These are phyloP conservation scores for Chondrosia reniformis DNA, from an alignment of 37 sponge, comb jelly and placozoan species.

Conservation along the genomic window DNA sequence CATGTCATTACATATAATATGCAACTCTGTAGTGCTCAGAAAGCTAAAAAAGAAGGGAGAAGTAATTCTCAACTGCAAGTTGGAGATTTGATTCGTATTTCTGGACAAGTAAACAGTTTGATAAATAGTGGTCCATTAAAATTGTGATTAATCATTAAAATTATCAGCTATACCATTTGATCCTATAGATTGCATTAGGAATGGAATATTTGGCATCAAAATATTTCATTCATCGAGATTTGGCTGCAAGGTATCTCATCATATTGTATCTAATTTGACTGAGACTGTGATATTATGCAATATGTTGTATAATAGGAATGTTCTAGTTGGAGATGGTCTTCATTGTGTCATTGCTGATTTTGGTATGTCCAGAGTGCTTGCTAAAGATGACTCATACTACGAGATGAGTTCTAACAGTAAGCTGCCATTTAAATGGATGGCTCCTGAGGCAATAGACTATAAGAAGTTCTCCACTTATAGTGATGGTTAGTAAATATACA, in stretches of 20 bases:
- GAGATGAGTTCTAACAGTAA: conserved; percentile 6
- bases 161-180: no score
- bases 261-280: no score
- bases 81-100: no score
- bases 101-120: no score
- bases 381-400: conserved; percentile 33
- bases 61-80: no score
- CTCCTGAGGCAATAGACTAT: conserved; percentile 39
- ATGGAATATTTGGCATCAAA: conserved; percentile 60
- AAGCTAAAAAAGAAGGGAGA: no score
- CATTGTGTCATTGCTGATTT: conserved; percentile 39
- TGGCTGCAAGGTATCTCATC: conserved; percentile 54
- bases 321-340: conserved; percentile 36
- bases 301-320: conserved; percentile 48
- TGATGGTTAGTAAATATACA: conserved; percentile 35
- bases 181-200: conserved; percentile 55
- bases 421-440: conserved; percentile 69
- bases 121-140: no score
- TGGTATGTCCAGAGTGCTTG: conserved; percentile 39
- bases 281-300: no score
- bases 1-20: no score
- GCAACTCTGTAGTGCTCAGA: no score
- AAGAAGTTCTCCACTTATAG: conserved; percentile 51
- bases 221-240: conserved; percentile 59
- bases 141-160: no score